Conservation (phyloP, 2,113 vertebrate species). For the Microcebus lehilahytsara region DNA sequence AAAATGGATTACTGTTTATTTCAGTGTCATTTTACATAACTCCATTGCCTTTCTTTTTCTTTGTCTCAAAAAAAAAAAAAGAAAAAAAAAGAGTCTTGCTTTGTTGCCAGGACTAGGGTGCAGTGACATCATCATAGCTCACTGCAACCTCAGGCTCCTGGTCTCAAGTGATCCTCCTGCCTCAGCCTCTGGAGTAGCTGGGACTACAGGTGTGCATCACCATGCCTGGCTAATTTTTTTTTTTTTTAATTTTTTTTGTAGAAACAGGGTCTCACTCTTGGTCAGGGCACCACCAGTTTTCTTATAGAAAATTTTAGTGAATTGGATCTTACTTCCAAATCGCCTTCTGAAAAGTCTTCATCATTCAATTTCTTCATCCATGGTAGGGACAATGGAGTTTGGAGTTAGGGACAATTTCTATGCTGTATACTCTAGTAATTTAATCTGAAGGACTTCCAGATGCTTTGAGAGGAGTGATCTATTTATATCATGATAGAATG, state of each 20-base stretch:
- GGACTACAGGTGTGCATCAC: too few relatives aligned
- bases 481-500: not conserved
- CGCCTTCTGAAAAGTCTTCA: slow-evolving; percentile 34
- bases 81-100: too few relatives aligned
- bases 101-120: too few relatives aligned
- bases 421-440: not conserved
- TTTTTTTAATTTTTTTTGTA: too few relatives aligned
- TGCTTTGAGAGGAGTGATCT: not conserved
- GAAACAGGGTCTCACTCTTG: too few relatives aligned
- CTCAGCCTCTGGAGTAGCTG: too few relatives aligned
- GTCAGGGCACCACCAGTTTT: not conserved
- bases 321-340: slow-evolving; percentile 29
- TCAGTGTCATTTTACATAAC: not conserved
- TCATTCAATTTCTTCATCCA: not conserved
- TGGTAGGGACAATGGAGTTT: slow-evolving; percentile 38
- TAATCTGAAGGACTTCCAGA: slow-evolving; percentile 56
- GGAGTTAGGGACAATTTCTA: not conserved
- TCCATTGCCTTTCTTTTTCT: not conserved
- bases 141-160: too few relatives aligned
- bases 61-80: too few relatives aligned
- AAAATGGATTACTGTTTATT: not conserved
- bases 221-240: too few relatives aligned
- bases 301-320: not conserved
- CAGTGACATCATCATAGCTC: too few relatives aligned
- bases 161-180: too few relatives aligned